These are phyloP conservation scores for Entelurus aequoreus DNA, from an alignment of 2,113 vertebrate genomes.

Conservation along the genomic window DNA sequence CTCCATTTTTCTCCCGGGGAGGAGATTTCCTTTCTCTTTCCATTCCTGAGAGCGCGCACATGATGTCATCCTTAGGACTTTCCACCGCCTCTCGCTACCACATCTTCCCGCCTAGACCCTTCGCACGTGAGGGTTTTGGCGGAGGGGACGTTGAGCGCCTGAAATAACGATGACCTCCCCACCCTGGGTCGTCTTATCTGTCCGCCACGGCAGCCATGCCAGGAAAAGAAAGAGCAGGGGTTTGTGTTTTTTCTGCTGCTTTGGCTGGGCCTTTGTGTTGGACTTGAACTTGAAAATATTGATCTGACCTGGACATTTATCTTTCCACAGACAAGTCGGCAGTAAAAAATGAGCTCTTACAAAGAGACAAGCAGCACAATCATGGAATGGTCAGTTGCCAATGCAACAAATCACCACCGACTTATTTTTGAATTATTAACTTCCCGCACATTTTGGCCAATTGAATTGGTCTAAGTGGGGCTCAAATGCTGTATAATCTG, in stretches of 20 bases:
- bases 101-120: slow-evolving; percentile 43
- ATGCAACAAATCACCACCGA: too few relatives aligned
- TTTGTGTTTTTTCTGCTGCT: background rate
- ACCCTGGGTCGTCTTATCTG: slow-evolving; percentile 14
- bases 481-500: too few relatives aligned
- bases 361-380: slow-evolving; percentile 11
- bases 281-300: slow-evolving; percentile 64
- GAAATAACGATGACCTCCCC: slow-evolving; percentile 30
- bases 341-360: slow-evolving; percentile 5
- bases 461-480: too few relatives aligned
- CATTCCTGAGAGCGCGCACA: slow-evolving; percentile 56
- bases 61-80: slow-evolving; percentile 66
- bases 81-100: slow-evolving; percentile 56
- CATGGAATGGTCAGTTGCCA: background rate
- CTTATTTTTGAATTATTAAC: too few relatives aligned
- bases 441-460: too few relatives aligned
- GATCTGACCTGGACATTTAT: slow-evolving; percentile 53
- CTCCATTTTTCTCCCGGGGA: slow-evolving; percentile 54
- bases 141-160: background rate
- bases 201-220: background rate
- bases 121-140: slow-evolving; percentile 29
- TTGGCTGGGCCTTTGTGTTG: slow-evolving; percentile 32
- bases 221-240: slow-evolving; percentile 3
- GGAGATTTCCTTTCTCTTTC: slow-evolving; percentile 65
- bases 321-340: slow-evolving; percentile 23